Evolutionary conservation across 2,888 invertebrate genomes (phyloP).

Genomic region (Aelia acuminata): DNA sequence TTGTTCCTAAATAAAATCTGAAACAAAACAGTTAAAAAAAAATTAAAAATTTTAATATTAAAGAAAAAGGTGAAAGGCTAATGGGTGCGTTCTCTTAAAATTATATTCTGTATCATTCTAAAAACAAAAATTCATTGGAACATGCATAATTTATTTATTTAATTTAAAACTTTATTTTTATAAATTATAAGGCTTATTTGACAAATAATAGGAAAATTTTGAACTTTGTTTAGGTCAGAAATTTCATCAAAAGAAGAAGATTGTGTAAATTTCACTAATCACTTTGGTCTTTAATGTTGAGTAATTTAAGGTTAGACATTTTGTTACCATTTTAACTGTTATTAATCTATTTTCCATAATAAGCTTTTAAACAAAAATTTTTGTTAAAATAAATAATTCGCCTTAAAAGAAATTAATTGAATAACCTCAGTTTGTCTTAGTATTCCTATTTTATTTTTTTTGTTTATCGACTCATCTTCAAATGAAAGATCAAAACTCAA

Average conservation of each 20-base stretch:
- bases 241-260: neutral
- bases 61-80: no score
- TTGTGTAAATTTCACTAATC: neutral
- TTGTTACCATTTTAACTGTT: neutral
- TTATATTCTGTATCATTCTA: neutral
- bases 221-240: constrained; percentile 29
- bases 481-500: neutral
- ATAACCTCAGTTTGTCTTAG: neutral
- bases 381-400: neutral
- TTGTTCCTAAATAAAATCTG: no score
- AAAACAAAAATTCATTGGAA: neutral
- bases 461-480: neutral
- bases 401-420: neutral
- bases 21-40: no score
- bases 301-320: neutral
- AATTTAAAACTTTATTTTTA: neutral
- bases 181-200: neutral
- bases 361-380: no score
- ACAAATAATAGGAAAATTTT: neutral
- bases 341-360: neutral
- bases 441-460: neutral
- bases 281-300: neutral
- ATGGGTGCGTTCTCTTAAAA: no score
- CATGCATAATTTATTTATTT: neutral
- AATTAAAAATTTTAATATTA: no score